Evolutionary conservation across 92 coral and sea anemone species (phyloP), one percentile per base, ranked within the genome.

Genomic region (Zoanthus sociatus): DNA sequence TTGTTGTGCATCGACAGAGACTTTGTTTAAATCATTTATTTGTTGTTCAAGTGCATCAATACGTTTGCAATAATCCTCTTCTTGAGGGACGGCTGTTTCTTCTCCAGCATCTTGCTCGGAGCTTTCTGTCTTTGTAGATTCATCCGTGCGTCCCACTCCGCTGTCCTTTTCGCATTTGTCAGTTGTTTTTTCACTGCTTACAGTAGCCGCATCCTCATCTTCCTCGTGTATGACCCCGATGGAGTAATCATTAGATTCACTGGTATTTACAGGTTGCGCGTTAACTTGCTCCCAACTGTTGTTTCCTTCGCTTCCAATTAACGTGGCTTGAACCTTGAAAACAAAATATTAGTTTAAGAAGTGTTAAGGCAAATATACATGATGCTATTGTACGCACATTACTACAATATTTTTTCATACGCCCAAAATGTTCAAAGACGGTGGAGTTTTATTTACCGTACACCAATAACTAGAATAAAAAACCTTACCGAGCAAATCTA

Each of bases 161-260:
- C 98, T 95, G 90, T 97, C 99, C 73, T 97, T 97, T 73, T 97
- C 99, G 79, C 98, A 97, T 76, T 97, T 97, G 61, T 97, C 98
- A 64, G 87, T 93, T 17, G 94, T 89, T 63, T 93, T 91, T 47
- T 94, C 94, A 47, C 92, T 87, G 69, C 88, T 93, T 11, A 95
- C 92, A 46, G 94, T 91, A 20, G 92, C 99, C 6, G 90, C 90
- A 66, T 93, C 94, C 30, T 97, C 98, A 79, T 97, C 99, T 79
- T 97, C 99, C 61, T 97, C 99, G 78, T 97, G 94, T 15, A 97
- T 97, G 0, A 96, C 99, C 47, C 93, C 98, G 48, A 97, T 95
- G 42, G 93, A 88, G 71, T 90, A 93, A 63, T 91, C 98, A 60
- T 88, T 87, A 5, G 71, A 42, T n/a, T 93, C 92, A 10, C 26